phyloP scores from a whole-genome alignment of 2,797 vertebrate species.

The Hypotaenidia okinawae region DNA sequence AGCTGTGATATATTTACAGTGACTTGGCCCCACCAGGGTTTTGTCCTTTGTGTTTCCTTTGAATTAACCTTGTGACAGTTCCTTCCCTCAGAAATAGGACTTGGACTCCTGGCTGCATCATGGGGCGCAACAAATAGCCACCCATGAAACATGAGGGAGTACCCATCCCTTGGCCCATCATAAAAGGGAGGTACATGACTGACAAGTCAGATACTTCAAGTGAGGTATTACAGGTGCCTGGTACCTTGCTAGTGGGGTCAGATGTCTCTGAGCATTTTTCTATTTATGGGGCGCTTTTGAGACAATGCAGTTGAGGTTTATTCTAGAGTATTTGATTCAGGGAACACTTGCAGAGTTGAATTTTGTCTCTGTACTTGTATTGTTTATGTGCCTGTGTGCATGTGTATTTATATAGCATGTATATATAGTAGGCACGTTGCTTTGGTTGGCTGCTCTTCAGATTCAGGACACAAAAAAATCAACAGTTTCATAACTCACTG shows the following conservation, averaged over 20 bases:
- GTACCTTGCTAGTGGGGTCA: neutral
- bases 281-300: neutral
- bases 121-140: neutral
- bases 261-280: neutral
- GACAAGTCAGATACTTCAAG: neutral
- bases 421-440: neutral
- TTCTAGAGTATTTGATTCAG: neutral
- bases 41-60: neutral
- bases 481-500: constrained; percentile 36
- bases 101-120: neutral
- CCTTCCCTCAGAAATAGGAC: neutral
- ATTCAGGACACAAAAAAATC: constrained; percentile 4
- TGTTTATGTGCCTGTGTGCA: accelerated
- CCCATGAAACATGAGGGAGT: neutral
- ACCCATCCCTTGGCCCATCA: neutral
- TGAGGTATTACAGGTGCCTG: neutral
- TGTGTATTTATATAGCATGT: neutral
- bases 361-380: neutral
- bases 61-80: neutral
- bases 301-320: neutral
- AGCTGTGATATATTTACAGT: neutral
- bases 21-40: neutral
- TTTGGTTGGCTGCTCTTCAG: constrained; percentile 12
- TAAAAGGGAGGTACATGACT: neutral
- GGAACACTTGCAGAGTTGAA: accelerated